phyloP scores from a whole-genome alignment of 2,888 invertebrate species.

The Parasteatoda lunata region DNA sequence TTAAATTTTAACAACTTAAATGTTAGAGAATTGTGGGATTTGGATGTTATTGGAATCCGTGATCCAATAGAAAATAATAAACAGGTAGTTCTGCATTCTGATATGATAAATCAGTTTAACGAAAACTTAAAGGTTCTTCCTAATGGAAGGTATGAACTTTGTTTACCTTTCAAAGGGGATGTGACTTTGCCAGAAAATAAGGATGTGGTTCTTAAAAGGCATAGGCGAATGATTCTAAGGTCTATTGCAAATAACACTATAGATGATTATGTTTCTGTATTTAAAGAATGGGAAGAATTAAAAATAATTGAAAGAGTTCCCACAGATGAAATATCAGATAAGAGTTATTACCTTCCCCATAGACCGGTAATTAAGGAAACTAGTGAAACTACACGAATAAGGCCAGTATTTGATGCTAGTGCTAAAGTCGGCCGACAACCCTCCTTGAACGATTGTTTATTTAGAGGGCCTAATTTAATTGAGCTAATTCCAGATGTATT shows the following conservation, averaged over 20 bases:
- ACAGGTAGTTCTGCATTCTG: neutral
- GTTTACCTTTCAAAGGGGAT: neutral
- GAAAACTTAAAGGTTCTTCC: neutral
- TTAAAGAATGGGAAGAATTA: neutral
- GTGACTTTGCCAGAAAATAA: neutral
- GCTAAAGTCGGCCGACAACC: neutral
- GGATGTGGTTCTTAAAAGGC: neutral
- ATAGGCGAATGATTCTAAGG: neutral
- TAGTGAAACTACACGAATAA: slow-evolving; percentile 19
- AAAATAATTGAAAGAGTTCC: neutral
- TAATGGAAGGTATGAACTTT: neutral
- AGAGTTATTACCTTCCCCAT: slow-evolving; percentile 1
- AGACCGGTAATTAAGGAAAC: neutral
- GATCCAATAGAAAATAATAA: neutral
- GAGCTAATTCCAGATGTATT: slow-evolving; percentile 17
- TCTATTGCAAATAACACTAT: neutral
- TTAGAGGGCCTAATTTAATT: slow-evolving; percentile 7
- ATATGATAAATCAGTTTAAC: neutral
- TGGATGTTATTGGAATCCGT: neutral
- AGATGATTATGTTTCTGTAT: neutral
- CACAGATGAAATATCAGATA: neutral
- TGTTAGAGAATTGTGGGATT: neutral
- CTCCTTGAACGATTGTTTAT: slow-evolving; percentile 10
- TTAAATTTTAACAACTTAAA: neutral
- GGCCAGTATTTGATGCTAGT: slow-evolving; percentile 21